Evolutionary conservation across 2,888 invertebrate species (phyloP).

Genomic region (Scaptomyza parva): DNA sequence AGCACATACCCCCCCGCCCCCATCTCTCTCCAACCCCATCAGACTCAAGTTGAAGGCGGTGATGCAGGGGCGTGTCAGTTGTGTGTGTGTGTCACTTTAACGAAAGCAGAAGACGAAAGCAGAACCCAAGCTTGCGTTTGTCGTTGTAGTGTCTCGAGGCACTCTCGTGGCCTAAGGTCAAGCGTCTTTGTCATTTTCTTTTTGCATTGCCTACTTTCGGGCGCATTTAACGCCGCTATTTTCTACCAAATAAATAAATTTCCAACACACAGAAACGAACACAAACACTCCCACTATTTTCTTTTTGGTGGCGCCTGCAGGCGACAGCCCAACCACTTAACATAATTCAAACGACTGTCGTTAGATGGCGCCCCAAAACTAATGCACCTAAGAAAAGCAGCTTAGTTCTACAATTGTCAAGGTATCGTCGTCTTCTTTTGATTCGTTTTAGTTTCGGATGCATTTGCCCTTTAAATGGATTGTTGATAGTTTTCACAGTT

Average conservation of each 20-base stretch:
- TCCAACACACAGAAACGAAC: slow-evolving; percentile 20
- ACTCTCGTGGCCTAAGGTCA: slow-evolving; percentile 64
- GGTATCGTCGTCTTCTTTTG: slow-evolving; percentile 8
- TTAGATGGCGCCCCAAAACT: slow-evolving; percentile 51
- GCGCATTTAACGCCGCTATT: slow-evolving; percentile 50
- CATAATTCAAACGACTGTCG: slow-evolving; percentile 65
- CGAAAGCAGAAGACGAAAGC: slow-evolving; percentile 19
- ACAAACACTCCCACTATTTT: slow-evolving; percentile 12
- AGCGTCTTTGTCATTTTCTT: slow-evolving; percentile 71
- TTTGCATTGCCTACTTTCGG: slow-evolving; percentile 60
- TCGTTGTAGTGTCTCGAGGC: slow-evolving; percentile 55
- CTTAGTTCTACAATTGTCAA: slow-evolving; percentile 27
- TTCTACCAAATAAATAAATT: slow-evolving; percentile 65
- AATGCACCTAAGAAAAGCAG: slow-evolving; percentile 34
- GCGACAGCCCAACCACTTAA: slow-evolving; percentile 64
- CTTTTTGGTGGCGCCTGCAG: slow-evolving; percentile 47
- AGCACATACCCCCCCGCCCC: slow-evolving; percentile 30
- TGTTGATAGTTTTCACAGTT: not conserved
- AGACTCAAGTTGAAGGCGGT: not conserved
- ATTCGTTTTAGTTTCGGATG: not conserved
- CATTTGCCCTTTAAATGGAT: slow-evolving; percentile 16
- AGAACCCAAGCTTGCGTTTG: slow-evolving; percentile 5
- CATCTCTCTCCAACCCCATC: too few relatives aligned
- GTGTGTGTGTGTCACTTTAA: slow-evolving; percentile 58
- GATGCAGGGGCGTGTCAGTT: slow-evolving; percentile 51